Evolutionary conservation across 2,888 invertebrate species (phyloP).

Genomic region (Tholera decimalis): DNA sequence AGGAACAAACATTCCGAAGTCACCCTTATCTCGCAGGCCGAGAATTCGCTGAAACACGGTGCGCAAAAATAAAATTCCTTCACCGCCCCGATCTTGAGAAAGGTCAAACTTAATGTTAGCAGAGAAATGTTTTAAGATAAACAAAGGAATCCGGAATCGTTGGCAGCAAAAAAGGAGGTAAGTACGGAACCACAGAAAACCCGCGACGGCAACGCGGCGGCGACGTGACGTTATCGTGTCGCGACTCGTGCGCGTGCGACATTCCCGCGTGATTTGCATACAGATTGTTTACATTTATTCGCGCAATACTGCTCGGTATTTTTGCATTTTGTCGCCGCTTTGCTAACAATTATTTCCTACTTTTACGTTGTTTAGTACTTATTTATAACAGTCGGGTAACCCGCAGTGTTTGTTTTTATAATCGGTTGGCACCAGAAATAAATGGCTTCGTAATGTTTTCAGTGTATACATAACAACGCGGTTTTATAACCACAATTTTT

Average conservation of each 20-base stretch:
- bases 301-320: conserved; percentile 64
- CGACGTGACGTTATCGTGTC: conserved; percentile 74
- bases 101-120: conserved; percentile 64
- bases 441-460: conserved; percentile 54
- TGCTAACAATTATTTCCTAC: conserved; percentile 67
- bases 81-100: conserved; percentile 47
- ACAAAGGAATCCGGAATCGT: conserved; percentile 61
- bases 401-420: conserved; percentile 56
- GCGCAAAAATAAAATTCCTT: conserved; percentile 54
- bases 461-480: conserved; percentile 24
- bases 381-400: conserved; percentile 49
- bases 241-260: conserved; percentile 73
- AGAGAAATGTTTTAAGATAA: conserved; percentile 59
- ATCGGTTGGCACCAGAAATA: conserved; percentile 50
- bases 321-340: conserved; percentile 68
- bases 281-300: conserved; percentile 80
- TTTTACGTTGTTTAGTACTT: conserved; percentile 61
- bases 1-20: conserved; percentile 51
- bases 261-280: conserved; percentile 81
- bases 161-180: conserved; percentile 56
- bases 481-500: conserved; percentile 53
- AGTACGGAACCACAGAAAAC: conserved; percentile 60
- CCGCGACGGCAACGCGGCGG: conserved; percentile 35
- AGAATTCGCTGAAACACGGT: conserved; percentile 50
- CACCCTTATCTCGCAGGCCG: conserved; percentile 46